Conservation (phyloP, 1,140 invertebrate species). For the Drosophila ogumai region DNA sequence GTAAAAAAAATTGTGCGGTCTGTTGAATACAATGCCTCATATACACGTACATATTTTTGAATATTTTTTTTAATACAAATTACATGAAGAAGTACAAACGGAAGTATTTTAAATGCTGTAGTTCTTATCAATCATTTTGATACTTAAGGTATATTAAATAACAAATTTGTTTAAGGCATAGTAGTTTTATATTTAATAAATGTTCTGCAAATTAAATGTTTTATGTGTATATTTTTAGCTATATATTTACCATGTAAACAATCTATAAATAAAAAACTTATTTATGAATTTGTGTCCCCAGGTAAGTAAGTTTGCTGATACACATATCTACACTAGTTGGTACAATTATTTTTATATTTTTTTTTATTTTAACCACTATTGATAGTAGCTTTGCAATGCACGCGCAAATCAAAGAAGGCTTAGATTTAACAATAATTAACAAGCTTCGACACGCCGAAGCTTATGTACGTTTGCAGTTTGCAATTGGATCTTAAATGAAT, state of each 20-base stretch:
- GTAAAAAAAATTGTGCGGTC: not conserved
- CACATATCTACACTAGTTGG: too few relatives aligned
- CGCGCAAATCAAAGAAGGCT: too few relatives aligned
- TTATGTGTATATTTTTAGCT: not conserved
- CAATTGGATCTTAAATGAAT: too few relatives aligned
- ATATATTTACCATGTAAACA: not conserved
- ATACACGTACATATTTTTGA: not conserved
- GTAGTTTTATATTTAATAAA: not conserved
- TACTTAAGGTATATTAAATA: not conserved
- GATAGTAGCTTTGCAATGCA: too few relatives aligned
- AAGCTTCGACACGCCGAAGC: too few relatives aligned
- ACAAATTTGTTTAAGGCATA: not conserved
- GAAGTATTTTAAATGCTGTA: not conserved
- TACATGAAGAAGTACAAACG: not conserved
- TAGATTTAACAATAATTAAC: too few relatives aligned
- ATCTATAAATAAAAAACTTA: too few relatives aligned
- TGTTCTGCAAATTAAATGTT: not conserved
- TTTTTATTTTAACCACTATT: too few relatives aligned
- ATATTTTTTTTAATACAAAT: not conserved
- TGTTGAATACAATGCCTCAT: not conserved
- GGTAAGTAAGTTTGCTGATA: too few relatives aligned
- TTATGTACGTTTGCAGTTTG: too few relatives aligned
- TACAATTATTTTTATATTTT: too few relatives aligned
- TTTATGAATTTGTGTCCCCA: too few relatives aligned
- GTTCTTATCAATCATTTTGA: not conserved